Conservation (phyloP, 2,113 vertebrate genomes). For the Neodon shergylaensis region DNA sequence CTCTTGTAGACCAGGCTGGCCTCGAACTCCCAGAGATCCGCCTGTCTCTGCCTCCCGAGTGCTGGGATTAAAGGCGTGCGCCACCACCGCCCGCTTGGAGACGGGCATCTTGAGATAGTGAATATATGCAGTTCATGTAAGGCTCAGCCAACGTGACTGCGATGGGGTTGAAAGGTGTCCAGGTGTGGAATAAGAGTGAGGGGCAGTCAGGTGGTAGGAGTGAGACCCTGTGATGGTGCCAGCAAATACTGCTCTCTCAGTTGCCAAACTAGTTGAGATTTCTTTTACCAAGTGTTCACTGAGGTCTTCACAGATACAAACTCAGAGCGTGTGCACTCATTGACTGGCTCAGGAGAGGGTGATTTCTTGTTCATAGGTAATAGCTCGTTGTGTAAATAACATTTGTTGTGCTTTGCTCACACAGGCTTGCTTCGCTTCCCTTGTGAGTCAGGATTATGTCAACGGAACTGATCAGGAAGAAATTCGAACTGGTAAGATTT, state of each 20-base stretch:
- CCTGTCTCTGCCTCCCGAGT: too few relatives aligned
- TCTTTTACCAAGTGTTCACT: background rate
- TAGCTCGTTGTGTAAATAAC: background rate
- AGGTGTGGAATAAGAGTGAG: background rate
- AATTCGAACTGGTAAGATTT: conserved; percentile 94
- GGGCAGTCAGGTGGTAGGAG: background rate
- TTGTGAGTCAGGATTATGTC: conserved; percentile 98
- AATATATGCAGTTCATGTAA: background rate
- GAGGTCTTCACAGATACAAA: background rate
- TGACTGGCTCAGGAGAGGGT: background rate
- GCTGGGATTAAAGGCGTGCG: too few relatives aligned
- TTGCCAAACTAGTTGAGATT: background rate
- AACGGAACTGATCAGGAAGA: conserved; percentile 98
- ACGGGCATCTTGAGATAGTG: background rate
- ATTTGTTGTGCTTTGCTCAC: background rate
- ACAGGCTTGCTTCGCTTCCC: conserved; percentile 97
- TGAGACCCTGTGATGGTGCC: too few relatives aligned
- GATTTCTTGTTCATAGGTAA: background rate
- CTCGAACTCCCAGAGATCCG: too few relatives aligned
- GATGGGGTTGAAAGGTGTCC: background rate
- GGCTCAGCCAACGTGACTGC: background rate
- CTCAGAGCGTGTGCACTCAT: background rate
- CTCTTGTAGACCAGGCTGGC: too few relatives aligned
- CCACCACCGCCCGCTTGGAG: too few relatives aligned
- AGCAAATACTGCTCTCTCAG: background rate